Conservation (phyloP, 1,140 invertebrate genomes). For the Drosophila orena region DNA sequence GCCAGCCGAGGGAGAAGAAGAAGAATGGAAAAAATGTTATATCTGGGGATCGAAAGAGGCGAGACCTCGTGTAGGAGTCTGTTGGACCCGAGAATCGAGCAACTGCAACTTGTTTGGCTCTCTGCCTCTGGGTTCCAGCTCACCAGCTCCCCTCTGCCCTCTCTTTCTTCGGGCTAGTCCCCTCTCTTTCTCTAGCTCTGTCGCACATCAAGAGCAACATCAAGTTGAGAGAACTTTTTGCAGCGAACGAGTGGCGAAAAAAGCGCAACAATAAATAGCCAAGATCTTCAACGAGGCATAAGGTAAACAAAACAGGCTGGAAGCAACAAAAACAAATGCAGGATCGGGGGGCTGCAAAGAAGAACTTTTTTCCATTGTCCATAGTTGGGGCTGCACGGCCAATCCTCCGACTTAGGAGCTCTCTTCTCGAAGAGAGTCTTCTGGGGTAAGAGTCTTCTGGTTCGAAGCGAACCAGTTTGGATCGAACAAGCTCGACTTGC, state of each 20-base stretch:
- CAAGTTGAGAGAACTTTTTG: conserved; percentile 39
- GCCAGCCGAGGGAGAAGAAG: conserved; percentile 13
- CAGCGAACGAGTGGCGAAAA: conserved; percentile 14
- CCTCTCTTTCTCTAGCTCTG: conserved; percentile 1
- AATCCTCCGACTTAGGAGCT: conserved; percentile 37
- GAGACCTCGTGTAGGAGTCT: conserved; percentile 75
- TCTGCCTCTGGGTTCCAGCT: not conserved
- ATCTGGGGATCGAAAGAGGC: conserved; percentile 45
- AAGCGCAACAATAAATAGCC: conserved; percentile 37
- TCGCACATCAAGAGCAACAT: conserved; percentile 18
- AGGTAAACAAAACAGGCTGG: conserved; percentile 77
- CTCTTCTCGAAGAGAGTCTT: conserved; percentile 35
- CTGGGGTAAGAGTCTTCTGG: conserved; percentile 11
- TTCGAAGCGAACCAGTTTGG: conserved; percentile 36
- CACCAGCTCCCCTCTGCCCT: not conserved
- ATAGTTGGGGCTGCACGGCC: conserved; percentile 60
- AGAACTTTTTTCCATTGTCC: conserved; percentile 80
- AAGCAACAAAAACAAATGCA: conserved; percentile 56
- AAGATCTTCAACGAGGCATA: conserved; percentile 71
- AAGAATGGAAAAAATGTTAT: conserved; percentile 34
- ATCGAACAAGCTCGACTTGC: conserved; percentile 33
- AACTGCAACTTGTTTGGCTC: conserved; percentile 73
- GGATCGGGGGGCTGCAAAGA: conserved; percentile 20
- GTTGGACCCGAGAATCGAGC: conserved; percentile 50
- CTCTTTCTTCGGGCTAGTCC: not conserved